Base-by-base conservation (phyloP, 2,797 vertebrate species). In the Ispidina lecontei region DNA sequence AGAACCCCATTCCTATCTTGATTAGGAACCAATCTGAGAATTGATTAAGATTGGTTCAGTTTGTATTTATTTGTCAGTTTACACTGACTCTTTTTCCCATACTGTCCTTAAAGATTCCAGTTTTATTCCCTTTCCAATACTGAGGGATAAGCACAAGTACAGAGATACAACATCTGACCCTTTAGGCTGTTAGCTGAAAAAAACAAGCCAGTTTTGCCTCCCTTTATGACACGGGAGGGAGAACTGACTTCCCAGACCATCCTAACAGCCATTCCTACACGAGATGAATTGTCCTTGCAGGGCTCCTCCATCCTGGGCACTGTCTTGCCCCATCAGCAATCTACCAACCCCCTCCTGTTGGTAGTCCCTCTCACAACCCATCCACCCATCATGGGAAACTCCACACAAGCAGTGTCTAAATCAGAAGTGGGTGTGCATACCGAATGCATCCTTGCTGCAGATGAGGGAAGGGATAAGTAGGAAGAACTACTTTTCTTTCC, bases 21-120 rank as follows among this genome's bases (percentile, higher is more conserved):
- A 90, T 63, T 37, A 92, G 63, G 67, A 94, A 83, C 49, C 49
- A 58, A 85, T 87, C 79, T 73, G 87, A 76, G 52, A 93, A 71
- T 79, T 31, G 79, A 79, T 79, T 87, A 89, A 67, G 52, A 46
- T 12, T 25, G 54, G 47, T 72, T 54, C 64, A 31, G 51, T 44
- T 71, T 79, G 41, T 41, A n/a, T 68, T 85, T 77, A 81, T 18
- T 22, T 6, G 37, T 25, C 75, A 58, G 20, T 60, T 89, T 64
- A 87, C 59, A 58, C 13, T n/a, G 35, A 71, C 33, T 76, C 46
- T 33, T 81, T 72, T 63, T 29, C 63, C 59, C 18, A 25, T 8
- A 41, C 21, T 5, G 14, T 15, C 20, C 10, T 81, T 58, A 21
- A 78, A 52, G 28, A 17, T 29, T 54, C 51, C 29, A 60, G n/a